phyloP scores from a whole-genome alignment of 64 coral and sea anemone species.

The Catalaphyllia jardinei region DNA sequence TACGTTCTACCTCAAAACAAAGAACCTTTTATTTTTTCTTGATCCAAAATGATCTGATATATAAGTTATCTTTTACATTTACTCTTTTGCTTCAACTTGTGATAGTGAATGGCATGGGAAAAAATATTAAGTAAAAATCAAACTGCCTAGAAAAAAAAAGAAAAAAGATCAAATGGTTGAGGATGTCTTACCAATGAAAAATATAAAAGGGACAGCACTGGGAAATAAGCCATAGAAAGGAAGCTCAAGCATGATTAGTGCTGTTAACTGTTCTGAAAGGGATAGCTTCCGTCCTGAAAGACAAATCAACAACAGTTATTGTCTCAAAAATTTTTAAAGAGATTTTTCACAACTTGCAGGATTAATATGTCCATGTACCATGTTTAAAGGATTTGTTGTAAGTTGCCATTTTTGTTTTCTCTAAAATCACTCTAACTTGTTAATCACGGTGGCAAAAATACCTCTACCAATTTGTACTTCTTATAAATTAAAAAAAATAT shows the following conservation, averaged over 20 bases:
- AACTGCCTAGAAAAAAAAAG: not conserved
- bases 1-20: too few relatives aligned
- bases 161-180: not conserved
- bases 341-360: not conserved
- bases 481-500: too few relatives aligned
- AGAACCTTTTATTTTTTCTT: too few relatives aligned
- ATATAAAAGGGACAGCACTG: conserved; percentile 47
- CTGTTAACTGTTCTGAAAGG: conserved; percentile 48
- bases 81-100: too few relatives aligned
- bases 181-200: conserved; percentile 46
- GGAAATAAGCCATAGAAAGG: conserved; percentile 48
- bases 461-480: too few relatives aligned
- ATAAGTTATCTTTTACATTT: too few relatives aligned
- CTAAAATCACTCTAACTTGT: too few relatives aligned
- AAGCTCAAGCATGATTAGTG: conserved; percentile 33
- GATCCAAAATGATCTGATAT: too few relatives aligned
- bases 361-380: not conserved
- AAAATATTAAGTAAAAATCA: not conserved
- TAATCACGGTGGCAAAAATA: too few relatives aligned
- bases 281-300: conserved; percentile 35
- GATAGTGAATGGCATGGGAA: too few relatives aligned
- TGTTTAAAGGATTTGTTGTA: not conserved
- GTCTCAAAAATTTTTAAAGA: not conserved
- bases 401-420: too few relatives aligned
- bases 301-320: not conserved